Base-by-base conservation (phyloP, 2,797 vertebrate species). In the Bufotes viridis region DNA sequence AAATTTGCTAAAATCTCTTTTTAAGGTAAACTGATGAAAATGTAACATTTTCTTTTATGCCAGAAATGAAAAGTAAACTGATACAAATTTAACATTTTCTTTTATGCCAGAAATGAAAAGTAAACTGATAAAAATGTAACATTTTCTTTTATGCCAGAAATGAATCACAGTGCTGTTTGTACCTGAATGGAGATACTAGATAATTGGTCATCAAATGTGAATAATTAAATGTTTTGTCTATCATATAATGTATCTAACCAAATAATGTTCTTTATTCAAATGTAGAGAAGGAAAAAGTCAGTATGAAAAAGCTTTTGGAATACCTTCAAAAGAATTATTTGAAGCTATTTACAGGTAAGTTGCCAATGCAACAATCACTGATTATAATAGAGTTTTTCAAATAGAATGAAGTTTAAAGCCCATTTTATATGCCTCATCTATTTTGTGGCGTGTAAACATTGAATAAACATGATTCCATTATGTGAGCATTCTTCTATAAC, bases 301-400 rank as follows among this genome's bases (percentile, higher is more conserved):
- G 81, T 96, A 98, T 87, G 93, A 96, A 90, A 96, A 93, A 92
- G 96, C 95, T 15, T 97, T 98, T 89, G 96, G 96, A 0, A 82
- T 96, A 76, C 93, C 88, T 79, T 94, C 96, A 0, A 85, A 93
- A 60, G 96, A 97, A 53, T 92, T 96, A 89, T 98, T 98, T 91
- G 91, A 95, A 55, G 96, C 96, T 70, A 92, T 98, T 89, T 98
- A 98, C 96, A 97, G 97, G 98, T 98, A 93, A 93, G 82, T 51
- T 42, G 57, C 9, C 10, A 15, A 61, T 22, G 15, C 10, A 29
- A 20, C 55, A 57, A 26, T 58, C 17, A 61, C 3, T 60, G 17
- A 22, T 24, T n/a, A 82, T 17, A 63, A 42, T 65, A 65, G 13
- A 11, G 60, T 29, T n/a, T 69, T 57, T 6, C 17, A 70, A 29